Evolutionary conservation across 1,140 invertebrate genomes (phyloP).

Genomic region (Aphelinus atriplicis): DNA sequence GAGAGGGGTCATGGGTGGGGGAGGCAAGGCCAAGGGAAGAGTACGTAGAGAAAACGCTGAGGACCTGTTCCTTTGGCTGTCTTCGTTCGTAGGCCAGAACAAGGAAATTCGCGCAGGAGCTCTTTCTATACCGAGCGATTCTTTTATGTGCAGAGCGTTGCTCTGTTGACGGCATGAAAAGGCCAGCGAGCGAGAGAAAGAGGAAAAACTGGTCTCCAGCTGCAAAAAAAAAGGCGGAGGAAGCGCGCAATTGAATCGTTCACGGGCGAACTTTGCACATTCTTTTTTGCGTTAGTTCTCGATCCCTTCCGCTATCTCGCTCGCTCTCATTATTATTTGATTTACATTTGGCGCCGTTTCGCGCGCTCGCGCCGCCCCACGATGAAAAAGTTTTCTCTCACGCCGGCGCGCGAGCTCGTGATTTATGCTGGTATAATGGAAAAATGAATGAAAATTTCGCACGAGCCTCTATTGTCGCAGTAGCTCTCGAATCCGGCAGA

Average conservation of each 20-base stretch:
- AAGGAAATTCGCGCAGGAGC: not conserved
- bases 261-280: conserved; percentile 4
- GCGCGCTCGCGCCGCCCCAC: not conserved
- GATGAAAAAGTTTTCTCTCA: conserved; percentile 29
- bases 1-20: no score
- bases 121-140: conserved; percentile 21
- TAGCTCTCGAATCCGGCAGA: not conserved
- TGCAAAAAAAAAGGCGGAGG: not conserved
- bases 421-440: conserved; percentile 36
- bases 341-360: conserved; percentile 33
- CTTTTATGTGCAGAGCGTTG: conserved; percentile 18
- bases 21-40: not conserved
- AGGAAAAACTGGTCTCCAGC: not conserved
- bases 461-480: not conserved
- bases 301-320: not conserved
- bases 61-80: not conserved
- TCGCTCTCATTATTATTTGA: conserved; percentile 37
- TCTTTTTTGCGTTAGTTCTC: conserved; percentile 11
- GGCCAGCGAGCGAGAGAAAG: not conserved
- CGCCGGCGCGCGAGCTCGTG: conserved; percentile 21
- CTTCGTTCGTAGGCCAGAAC: not conserved
- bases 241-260: conserved; percentile 30
- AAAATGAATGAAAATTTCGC: conserved; percentile 37
- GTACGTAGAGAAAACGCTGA: not conserved
- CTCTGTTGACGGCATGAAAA: conserved; percentile 7